Evolutionary conservation across 2,113 vertebrate genomes (phyloP), one percentile per base, ranked within the genome.

Genomic region (Saguinus midas): DNA sequence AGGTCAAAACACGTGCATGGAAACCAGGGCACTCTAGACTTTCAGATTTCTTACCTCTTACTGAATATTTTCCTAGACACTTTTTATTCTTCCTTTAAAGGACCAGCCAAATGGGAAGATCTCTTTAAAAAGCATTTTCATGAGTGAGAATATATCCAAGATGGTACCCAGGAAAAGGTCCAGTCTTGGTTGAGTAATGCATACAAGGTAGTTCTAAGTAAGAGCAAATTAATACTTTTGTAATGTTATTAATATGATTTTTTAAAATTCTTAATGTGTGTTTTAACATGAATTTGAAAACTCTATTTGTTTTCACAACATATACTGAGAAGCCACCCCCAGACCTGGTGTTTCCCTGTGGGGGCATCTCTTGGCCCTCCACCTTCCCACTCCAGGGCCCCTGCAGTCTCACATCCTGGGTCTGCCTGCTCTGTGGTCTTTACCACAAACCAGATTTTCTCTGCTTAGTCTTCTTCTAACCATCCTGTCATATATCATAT

Each of bases 281-380:
- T 82, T 55, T 89, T 81, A 52, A 80, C 20, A 35, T 73, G n/a
- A 91, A 70, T 93, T 85, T 88, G 43, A 85, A 81, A 86, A 88
- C 48, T 27, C 3, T 13, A 4, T 32, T 68, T 87, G 64, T 91
- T 93, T 88, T 89, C 23, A 37, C 8, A 25, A 5, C 17, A 4
- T 78, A 18, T 25, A 14, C 23, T n/a, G 52, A 88, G 58, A 95
- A 48, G 23, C 40, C 14, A 3, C 78, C 11, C 0, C 55, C 8
- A 70, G 58, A 29, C 43, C 29, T 61, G 73, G 40, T 1, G n/a
- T 52, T 52, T 57, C n/a, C 43, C 57, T 27, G 0, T 37, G 12
- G 13, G 45, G 73, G 5, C 27, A 23, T 20, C 68, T 70, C 52
- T n/a, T 25, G 1, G 17, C 11, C 40, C n/a, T 68, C n/a, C 8